Conservation (phyloP, 2,113 vertebrate species). For the Cervus canadensis region DNA sequence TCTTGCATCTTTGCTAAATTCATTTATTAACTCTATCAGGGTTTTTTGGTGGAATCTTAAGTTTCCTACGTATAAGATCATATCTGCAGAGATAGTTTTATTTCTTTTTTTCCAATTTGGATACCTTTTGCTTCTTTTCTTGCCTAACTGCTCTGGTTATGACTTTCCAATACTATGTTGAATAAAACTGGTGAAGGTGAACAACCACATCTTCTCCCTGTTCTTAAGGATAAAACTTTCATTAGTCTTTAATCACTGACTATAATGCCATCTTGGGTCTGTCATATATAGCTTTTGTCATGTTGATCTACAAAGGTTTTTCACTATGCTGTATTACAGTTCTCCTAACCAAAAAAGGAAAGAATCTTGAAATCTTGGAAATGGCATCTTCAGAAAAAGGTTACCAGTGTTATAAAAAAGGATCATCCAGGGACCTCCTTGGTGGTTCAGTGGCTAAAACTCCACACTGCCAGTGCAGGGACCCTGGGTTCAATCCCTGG, state of each 20-base stretch:
- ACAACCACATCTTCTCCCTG: background rate
- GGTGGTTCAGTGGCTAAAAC: background rate
- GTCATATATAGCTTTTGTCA: background rate
- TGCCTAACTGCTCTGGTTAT: background rate
- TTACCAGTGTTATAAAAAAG: background rate
- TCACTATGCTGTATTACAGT: background rate
- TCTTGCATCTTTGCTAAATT: background rate
- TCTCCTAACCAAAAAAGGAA: background rate
- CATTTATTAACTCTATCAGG: background rate
- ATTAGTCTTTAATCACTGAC: background rate
- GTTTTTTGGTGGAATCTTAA: background rate
- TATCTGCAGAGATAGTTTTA: conserved; percentile 3
- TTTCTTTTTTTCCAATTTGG: background rate
- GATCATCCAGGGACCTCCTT: background rate
- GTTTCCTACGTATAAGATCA: background rate
- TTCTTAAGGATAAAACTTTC: background rate
- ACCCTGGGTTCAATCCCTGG: background rate
- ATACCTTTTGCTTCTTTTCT: conserved; percentile 2
- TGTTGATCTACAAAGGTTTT: background rate
- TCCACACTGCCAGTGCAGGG: background rate
- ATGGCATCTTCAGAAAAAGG: background rate
- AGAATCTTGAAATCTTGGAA: background rate
- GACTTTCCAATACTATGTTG: background rate
- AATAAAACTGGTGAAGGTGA: background rate
- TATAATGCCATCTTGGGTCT: background rate